phyloP scores from a whole-genome alignment of 2,113 vertebrate species.

The Mastomys coucha region DNA sequence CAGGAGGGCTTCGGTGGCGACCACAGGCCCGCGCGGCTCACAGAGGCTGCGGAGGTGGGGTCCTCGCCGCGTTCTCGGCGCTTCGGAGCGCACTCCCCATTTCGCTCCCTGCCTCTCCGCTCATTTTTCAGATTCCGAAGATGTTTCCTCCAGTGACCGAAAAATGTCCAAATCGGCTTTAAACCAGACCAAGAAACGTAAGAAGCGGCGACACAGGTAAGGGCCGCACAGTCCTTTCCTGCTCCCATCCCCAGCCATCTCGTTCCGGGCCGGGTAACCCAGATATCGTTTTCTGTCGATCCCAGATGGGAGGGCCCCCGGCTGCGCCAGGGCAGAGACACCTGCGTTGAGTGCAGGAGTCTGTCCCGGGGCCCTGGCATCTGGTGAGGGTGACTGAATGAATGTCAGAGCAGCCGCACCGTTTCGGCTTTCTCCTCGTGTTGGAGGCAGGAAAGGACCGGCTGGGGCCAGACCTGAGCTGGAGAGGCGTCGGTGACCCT shows the following conservation, averaged over 20 bases:
- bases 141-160: conserved; percentile 96
- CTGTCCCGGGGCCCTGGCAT: background rate
- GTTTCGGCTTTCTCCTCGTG: background rate
- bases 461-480: background rate
- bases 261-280: too few species aligned
- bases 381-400: background rate
- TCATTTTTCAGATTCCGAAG: conserved; percentile 94
- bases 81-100: conserved; percentile 20
- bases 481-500: background rate
- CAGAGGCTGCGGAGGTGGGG: background rate
- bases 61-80: background rate
- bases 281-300: background rate
- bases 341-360: background rate
- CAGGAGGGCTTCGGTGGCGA: background rate
- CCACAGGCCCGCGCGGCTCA: background rate
- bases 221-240: conserved; percentile 35
- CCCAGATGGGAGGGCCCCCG: background rate
- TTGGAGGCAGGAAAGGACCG: conserved; percentile 5
- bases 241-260: background rate
- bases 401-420: fast-evolving
- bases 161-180: conserved; percentile 95
- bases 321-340: background rate
- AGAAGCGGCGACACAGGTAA: conserved; percentile 98
- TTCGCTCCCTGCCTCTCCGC: conserved; percentile 73
- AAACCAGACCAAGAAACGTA: conserved; percentile 97